These are phyloP conservation scores for Ahaetulla prasina DNA, from an alignment of 2,113 vertebrate genomes.

Conservation along the genomic window DNA sequence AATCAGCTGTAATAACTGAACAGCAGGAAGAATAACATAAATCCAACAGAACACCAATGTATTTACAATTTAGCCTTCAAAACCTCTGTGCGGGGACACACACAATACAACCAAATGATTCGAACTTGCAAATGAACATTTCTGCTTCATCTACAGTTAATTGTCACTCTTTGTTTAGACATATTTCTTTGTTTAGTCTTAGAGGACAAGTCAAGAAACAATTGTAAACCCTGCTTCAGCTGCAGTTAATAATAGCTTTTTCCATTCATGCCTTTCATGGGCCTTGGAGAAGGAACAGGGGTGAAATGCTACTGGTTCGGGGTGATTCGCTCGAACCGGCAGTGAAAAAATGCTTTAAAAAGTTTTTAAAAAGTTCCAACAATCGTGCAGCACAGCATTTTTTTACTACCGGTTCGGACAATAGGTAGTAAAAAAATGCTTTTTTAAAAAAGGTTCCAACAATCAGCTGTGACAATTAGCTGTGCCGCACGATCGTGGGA, in stretches of 20 bases:
- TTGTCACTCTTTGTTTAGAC: background rate
- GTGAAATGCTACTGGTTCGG: too few relatives aligned
- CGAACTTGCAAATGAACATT: background rate
- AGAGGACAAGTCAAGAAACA: background rate
- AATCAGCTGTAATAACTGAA: background rate
- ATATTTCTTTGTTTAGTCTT: background rate
- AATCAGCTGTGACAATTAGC: too few relatives aligned
- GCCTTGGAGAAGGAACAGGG: background rate
- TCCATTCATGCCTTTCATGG: background rate
- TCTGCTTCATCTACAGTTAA: background rate
- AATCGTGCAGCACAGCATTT: too few relatives aligned
- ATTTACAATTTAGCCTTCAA: background rate
- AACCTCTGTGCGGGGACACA: background rate
- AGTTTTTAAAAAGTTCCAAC: too few relatives aligned
- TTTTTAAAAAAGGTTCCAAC: too few relatives aligned
- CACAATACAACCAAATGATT: background rate
- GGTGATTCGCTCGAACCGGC: too few relatives aligned
- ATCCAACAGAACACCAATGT: background rate
- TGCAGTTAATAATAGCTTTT: background rate
- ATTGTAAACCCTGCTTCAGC: background rate
- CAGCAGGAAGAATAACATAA: background rate
- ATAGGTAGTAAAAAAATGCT: too few relatives aligned
- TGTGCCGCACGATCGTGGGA: too few relatives aligned
- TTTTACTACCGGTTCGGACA: too few relatives aligned
- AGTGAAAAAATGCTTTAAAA: too few relatives aligned